Evolutionary conservation across 30 jellyfish, hydroid and myxozoan genomes (phyloP).

Genomic region (Turritopsis rubra): DNA sequence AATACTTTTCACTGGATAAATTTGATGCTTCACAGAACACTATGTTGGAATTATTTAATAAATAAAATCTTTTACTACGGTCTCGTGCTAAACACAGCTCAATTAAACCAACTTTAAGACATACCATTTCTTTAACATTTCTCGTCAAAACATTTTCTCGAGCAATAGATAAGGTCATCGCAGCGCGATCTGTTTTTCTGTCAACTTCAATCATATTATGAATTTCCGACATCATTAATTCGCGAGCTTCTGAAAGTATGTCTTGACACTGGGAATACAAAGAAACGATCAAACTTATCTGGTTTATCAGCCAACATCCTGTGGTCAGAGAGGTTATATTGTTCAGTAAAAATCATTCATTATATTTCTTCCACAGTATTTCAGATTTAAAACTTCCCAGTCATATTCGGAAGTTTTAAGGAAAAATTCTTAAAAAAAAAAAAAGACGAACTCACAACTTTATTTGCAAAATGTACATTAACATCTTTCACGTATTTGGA

Average conservation of each 20-base stretch:
- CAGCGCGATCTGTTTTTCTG: conserved; percentile 69
- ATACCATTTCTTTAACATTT: conserved; percentile 56
- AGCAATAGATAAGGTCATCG: conserved; percentile 30
- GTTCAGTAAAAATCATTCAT: too few relatives aligned
- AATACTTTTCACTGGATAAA: too few relatives aligned
- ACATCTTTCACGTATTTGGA: conserved; percentile 63
- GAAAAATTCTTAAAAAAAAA: not conserved
- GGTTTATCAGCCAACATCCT: not conserved
- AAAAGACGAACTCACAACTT: conserved; percentile 39
- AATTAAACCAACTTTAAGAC: too few relatives aligned
- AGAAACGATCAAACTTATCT: not conserved
- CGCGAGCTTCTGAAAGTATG: conserved; percentile 74
- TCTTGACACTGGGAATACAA: conserved; percentile 64
- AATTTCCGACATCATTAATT: conserved; percentile 68
- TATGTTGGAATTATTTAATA: too few relatives aligned
- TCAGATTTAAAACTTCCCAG: not conserved
- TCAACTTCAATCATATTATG: conserved; percentile 73
- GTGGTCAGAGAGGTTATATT: not conserved
- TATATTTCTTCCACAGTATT: too few relatives aligned
- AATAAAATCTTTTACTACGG: not conserved
- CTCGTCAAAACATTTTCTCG: conserved; percentile 34
- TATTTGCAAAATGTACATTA: conserved; percentile 86
- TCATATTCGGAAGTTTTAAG: not conserved
- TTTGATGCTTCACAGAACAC: too few relatives aligned
- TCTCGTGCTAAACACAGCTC: too few relatives aligned